A percentile compares a stretch with the other conserved stretches of the same genome.
These are phyloP conservation scores for Andrena cerasifolii DNA, from an alignment of 1,140 invertebrate genomes.

Conservation along the genomic window DNA sequence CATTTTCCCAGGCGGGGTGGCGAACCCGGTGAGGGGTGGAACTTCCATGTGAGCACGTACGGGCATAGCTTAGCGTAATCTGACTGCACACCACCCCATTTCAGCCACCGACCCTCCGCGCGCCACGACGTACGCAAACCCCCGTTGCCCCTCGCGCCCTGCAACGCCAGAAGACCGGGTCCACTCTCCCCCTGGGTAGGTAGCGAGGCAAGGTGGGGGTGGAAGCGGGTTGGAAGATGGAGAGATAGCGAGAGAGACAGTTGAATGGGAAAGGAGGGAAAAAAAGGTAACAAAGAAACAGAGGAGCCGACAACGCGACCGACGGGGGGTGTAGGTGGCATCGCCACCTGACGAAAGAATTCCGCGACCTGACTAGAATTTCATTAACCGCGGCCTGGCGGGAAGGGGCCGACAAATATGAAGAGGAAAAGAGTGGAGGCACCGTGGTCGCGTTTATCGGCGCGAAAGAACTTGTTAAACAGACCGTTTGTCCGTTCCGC, in stretches of 20 bases:
- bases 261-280: constrained; percentile 1
- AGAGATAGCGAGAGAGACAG: constrained; percentile 35
- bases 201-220: constrained; percentile 6
- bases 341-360: constrained; percentile 80
- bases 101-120: constrained; percentile 69
- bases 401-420: constrained; percentile 55
- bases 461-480: constrained; percentile 70
- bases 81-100: constrained; percentile 80
- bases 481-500: constrained; percentile 49
- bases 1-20: constrained; percentile 77
- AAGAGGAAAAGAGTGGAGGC: constrained; percentile 58
- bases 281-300: constrained; percentile 42
- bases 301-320: constrained; percentile 40
- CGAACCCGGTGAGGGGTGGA: constrained; percentile 67
- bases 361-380: constrained; percentile 79
- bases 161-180: constrained; percentile 65
- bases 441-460: constrained; percentile 63
- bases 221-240: constrained; percentile 17
- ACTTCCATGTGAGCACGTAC: constrained; percentile 82
- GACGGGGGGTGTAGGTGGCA: constrained; percentile 60
- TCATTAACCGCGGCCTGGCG: constrained; percentile 72
- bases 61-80: constrained; percentile 83
- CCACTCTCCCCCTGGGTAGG: constrained; percentile 47
- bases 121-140: constrained; percentile 60
- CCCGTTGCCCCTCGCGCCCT: constrained; percentile 22